A percentile compares a stretch with the other conserved stretches of the same genome.
Conservation (phyloP, 2,888 invertebrate genomes). For the Lacanobia wlatinum region DNA sequence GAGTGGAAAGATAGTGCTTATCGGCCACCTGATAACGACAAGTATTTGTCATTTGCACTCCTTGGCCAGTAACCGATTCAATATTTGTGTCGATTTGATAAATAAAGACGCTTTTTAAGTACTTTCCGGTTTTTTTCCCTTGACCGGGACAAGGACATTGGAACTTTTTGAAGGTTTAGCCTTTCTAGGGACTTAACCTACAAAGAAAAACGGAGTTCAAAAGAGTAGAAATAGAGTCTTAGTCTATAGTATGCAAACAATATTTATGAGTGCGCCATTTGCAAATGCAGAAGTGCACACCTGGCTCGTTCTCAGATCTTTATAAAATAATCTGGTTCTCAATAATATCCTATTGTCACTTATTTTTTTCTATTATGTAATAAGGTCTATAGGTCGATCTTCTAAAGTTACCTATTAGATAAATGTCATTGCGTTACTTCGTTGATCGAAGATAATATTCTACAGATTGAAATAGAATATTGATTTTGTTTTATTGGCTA, state of each 20-base stretch:
- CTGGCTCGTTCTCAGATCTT: background rate
- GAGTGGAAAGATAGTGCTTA: constrained; percentile 81
- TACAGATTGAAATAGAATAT: constrained; percentile 8
- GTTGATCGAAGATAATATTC: constrained; percentile 6
- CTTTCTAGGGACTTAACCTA: background rate
- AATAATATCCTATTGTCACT: background rate
- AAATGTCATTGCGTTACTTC: background rate
- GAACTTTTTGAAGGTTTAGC: background rate
- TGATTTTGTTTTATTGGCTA: constrained; percentile 1
- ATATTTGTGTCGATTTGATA: constrained; percentile 69
- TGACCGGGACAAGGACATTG: constrained; percentile 59
- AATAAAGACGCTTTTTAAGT: constrained; percentile 54
- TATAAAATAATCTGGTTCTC: constrained; percentile 1
- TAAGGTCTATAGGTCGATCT: background rate
- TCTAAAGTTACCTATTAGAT: background rate
- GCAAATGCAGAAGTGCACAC: too few relatives aligned
- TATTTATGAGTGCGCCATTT: background rate
- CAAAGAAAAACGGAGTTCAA: too few relatives aligned
- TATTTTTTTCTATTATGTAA: background rate
- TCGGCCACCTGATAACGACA: constrained; percentile 84
- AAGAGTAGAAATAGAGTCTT: too few relatives aligned
- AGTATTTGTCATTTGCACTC: constrained; percentile 84
- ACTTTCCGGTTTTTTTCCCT: constrained; percentile 62
- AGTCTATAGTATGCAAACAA: background rate
- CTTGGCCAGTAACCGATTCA: constrained; percentile 70